phyloP scores from a whole-genome alignment of 2,797 vertebrate genomes.

The Esox lucius region DNA sequence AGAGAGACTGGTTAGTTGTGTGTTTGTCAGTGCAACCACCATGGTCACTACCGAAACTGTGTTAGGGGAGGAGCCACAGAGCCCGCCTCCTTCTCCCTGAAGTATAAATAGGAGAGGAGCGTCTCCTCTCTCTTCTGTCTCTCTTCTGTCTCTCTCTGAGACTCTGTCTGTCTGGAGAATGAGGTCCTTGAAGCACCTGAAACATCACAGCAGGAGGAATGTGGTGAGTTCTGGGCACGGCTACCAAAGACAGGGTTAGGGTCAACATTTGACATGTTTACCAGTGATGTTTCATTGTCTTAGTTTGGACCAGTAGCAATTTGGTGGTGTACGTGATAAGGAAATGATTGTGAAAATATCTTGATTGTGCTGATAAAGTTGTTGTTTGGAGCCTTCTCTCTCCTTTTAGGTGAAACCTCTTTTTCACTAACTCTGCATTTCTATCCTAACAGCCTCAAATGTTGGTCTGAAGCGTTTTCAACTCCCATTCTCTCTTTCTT shows the following conservation, averaged over 20 bases:
- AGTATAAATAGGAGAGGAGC: constrained; percentile 64
- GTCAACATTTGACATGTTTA: constrained; percentile 28
- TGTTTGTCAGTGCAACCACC: constrained; percentile 14
- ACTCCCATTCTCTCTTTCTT: constrained; percentile 23
- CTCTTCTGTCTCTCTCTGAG: neutral
- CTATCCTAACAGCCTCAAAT: constrained; percentile 4
- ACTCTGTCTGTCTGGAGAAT: constrained; percentile 61
- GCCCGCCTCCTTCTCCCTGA: constrained; percentile 59
- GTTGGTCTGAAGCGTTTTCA: constrained; percentile 20
- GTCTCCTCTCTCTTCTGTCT: constrained; percentile 23
- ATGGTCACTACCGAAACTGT: neutral
- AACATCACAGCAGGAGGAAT: constrained; percentile 76
- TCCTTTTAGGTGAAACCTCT: constrained; percentile 3
- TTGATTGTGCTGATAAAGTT: constrained; percentile 48
- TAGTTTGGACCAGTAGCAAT: constrained; percentile 8
- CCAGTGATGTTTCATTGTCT: constrained; percentile 20
- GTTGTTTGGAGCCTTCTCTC: constrained; percentile 1
- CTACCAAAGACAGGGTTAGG: neutral
- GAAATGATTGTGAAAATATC: constrained; percentile 7
- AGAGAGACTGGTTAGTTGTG: constrained; percentile 8
- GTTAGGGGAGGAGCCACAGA: constrained; percentile 41
- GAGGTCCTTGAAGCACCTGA: constrained; percentile 82
- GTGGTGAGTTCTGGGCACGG: constrained; percentile 71
- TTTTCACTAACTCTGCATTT: constrained; percentile 20
- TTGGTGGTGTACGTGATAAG: constrained; percentile 5